phyloP scores from a whole-genome alignment of 2,888 invertebrate genomes.

The Thymelicus acteon region DNA sequence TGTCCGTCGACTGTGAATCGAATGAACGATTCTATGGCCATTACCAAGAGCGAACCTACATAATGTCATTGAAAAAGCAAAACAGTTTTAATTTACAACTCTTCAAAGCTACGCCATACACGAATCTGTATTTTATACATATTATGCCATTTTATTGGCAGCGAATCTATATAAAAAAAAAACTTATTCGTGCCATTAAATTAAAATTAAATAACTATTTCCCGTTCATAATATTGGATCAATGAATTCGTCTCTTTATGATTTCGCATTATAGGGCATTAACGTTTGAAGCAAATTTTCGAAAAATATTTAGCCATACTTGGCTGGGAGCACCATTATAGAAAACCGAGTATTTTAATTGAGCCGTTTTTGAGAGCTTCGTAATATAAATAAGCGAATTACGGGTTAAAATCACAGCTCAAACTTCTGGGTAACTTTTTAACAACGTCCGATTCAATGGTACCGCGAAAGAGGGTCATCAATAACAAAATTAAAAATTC shows the following conservation, averaged over 20 bases:
- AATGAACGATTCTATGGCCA: no score
- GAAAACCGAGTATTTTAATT: constrained; percentile 37
- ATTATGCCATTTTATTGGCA: not conserved
- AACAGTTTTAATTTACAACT: not conserved
- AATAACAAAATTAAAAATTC: constrained; percentile 84
- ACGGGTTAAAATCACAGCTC: constrained; percentile 60
- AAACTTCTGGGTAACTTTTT: constrained; percentile 70
- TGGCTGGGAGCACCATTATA: constrained; percentile 35
- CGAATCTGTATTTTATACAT: not conserved
- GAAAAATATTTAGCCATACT: constrained; percentile 37
- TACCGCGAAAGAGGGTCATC: constrained; percentile 75
- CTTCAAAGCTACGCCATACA: not conserved
- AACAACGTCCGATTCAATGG: constrained; percentile 73
- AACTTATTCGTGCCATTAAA: constrained; percentile 6
- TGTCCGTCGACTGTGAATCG: no score
- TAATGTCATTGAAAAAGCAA: not conserved
- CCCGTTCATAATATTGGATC: constrained; percentile 18
- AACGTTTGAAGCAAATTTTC: constrained; percentile 33
- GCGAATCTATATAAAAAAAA: not conserved
- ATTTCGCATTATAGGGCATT: constrained; percentile 35
- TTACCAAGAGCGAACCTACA: no score
- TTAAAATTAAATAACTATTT: constrained; percentile 16
- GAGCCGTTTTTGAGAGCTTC: constrained; percentile 36
- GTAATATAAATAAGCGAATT: constrained; percentile 66
- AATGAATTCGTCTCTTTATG: constrained; percentile 32